phyloP scores from a whole-genome alignment of 2,888 invertebrate genomes.

The Drymonia ruficornis region DNA sequence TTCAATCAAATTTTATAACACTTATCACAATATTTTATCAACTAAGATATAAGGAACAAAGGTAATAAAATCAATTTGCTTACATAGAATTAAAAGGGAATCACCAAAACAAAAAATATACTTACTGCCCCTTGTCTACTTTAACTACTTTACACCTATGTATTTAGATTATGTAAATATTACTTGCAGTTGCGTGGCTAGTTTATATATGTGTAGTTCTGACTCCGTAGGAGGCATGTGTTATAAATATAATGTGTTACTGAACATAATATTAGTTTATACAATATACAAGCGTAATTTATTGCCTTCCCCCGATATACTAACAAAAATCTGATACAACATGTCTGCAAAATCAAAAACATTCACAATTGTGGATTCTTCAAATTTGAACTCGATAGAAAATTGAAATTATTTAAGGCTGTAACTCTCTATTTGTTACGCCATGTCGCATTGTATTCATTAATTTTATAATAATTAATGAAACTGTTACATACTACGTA shows the following conservation, averaged over 20 bases:
- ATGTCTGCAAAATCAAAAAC: constrained; percentile 11
- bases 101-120: constrained; percentile 41
- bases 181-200: constrained; percentile 33
- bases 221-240: constrained; percentile 28
- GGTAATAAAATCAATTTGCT: constrained; percentile 49
- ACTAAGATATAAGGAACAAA: constrained; percentile 72
- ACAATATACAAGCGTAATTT: constrained; percentile 87
- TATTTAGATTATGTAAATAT: constrained; percentile 30
- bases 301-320: constrained; percentile 88
- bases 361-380: not conserved
- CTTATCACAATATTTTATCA: constrained; percentile 78
- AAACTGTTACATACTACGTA: constrained; percentile 13
- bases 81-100: constrained; percentile 49
- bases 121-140: constrained; percentile 58
- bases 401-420: not conserved
- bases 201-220: constrained; percentile 34
- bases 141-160: constrained; percentile 23
- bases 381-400: not conserved
- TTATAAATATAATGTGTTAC: constrained; percentile 36
- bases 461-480: not conserved
- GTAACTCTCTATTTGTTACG: constrained; percentile 9
- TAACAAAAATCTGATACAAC: constrained; percentile 55
- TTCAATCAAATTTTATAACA: constrained; percentile 66
- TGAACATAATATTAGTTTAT: constrained; percentile 66
- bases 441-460: constrained; percentile 2